These are phyloP conservation scores for Scaptomyza tumidula DNA, from an alignment of 2,888 invertebrate species.

Conservation along the genomic window DNA sequence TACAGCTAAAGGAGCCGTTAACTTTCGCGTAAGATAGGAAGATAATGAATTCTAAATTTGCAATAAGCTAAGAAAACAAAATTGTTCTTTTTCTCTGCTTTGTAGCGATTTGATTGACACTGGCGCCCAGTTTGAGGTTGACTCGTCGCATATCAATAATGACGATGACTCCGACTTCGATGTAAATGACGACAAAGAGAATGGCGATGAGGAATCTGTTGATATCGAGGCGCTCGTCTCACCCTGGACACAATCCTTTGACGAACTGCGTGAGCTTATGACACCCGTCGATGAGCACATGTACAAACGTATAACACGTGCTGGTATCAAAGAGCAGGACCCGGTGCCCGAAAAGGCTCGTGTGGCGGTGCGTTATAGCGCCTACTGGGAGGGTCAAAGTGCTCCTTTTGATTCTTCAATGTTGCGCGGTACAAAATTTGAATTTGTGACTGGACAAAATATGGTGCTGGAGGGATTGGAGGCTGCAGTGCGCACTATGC, in stretches of 20 bases:
- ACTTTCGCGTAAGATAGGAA: conserved; percentile 47
- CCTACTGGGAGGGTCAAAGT: conserved; percentile 82
- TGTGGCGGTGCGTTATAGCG: conserved; percentile 81
- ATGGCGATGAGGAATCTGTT: conserved; percentile 35
- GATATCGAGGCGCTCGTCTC: conserved; percentile 63
- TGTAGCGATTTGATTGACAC: conserved; percentile 46
- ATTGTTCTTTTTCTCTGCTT: neutral
- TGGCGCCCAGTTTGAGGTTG: conserved; percentile 79
- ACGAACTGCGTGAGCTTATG: conserved; percentile 80
- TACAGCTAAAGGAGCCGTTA: conserved; percentile 55
- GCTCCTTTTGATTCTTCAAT: conserved; percentile 84
- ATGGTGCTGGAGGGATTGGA: conserved; percentile 88
- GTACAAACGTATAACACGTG: conserved; percentile 75
- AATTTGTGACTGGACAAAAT: conserved; percentile 73
- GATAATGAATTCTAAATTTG: neutral
- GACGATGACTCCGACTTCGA: conserved; percentile 57
- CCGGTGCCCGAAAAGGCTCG: conserved; percentile 77
- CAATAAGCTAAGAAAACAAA: neutral
- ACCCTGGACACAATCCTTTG: conserved; percentile 82
- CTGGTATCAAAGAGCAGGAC: conserved; percentile 61
- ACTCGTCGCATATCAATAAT: conserved; percentile 69
- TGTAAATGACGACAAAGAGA: conserved; percentile 67
- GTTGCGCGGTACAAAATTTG: conserved; percentile 77
- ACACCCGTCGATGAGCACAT: conserved; percentile 66
- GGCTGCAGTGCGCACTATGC: conserved; percentile 90